Conservation (phyloP, 1,140 invertebrate species). For the Zaprionus tsacasi region DNA sequence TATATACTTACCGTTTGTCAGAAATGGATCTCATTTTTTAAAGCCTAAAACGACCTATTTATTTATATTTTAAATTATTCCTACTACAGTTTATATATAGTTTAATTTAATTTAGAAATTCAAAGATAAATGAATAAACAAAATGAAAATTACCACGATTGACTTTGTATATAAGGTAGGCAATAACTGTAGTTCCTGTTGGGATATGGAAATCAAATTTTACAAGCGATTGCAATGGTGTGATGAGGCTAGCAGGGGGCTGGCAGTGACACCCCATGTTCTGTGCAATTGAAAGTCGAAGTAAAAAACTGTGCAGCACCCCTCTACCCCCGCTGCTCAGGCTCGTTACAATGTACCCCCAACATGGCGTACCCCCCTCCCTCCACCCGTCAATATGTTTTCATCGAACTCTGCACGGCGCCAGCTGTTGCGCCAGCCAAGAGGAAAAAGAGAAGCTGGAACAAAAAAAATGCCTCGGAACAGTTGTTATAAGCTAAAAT, state of each 20-base stretch:
- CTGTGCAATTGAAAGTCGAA: slow-evolving; percentile 15
- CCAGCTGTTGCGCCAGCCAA: slow-evolving; percentile 58
- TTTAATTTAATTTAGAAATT: no score
- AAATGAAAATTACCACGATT: no score
- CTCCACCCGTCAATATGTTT: slow-evolving; percentile 65
- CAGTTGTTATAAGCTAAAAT: slow-evolving; percentile 76
- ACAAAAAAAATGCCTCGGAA: slow-evolving; percentile 39
- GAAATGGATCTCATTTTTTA: no score
- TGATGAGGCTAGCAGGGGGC: neutral
- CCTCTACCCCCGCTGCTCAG: neutral
- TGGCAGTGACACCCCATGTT: neutral
- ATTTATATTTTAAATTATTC: no score
- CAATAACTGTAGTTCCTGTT: neutral
- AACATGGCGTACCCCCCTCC: neutral
- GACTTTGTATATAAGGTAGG: neutral
- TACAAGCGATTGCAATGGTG: neutral
- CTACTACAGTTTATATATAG: no score
- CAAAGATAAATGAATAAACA: no score
- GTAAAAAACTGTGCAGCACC: slow-evolving; percentile 15
- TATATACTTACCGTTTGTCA: no score
- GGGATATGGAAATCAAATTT: slow-evolving; percentile 7
- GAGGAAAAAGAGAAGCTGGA: neutral
- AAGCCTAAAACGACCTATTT: no score
- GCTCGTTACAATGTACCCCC: slow-evolving; percentile 29
- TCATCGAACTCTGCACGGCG: slow-evolving; percentile 66